Evolutionary conservation across 2,113 vertebrate species (phyloP).

Genomic region (Dolichotis patagonum): DNA sequence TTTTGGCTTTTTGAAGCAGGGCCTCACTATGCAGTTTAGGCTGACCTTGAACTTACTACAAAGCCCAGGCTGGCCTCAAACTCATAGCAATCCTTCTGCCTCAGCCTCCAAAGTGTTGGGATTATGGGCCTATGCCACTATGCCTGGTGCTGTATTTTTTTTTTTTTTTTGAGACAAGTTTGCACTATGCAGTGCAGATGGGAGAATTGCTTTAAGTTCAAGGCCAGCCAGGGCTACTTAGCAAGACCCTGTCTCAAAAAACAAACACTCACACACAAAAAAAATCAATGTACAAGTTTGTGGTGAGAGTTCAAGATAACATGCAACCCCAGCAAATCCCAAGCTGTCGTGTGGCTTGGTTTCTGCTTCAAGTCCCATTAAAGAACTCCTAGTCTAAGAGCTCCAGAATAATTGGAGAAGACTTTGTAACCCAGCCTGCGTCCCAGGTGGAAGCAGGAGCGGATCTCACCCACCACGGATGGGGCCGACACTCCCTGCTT

Average conservation of each 20-base stretch:
- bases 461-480: not conserved
- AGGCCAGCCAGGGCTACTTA: not conserved
- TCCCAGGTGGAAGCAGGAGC: not conserved
- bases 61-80: too few relatives aligned
- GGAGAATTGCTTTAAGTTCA: not conserved
- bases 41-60: too few relatives aligned
- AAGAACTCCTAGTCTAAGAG: not conserved
- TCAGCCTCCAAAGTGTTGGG: too few relatives aligned
- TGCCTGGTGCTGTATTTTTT: too few relatives aligned
- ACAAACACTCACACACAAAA: not conserved
- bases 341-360: not conserved
- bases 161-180: not conserved
- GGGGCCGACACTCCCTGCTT: not conserved
- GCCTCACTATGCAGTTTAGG: too few relatives aligned
- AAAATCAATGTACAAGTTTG: not conserved
- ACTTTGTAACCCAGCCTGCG: not conserved
- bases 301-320: not conserved
- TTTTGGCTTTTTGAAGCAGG: not conserved
- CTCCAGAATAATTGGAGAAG: not conserved
- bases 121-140: too few relatives aligned
- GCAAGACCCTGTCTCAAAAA: not conserved
- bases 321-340: not conserved
- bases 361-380: not conserved
- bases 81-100: too few relatives aligned
- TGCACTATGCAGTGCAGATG: not conserved